Evolutionary conservation across 2,888 invertebrate genomes (phyloP).

Genomic region (Rugalucina vietnamica): DNA sequence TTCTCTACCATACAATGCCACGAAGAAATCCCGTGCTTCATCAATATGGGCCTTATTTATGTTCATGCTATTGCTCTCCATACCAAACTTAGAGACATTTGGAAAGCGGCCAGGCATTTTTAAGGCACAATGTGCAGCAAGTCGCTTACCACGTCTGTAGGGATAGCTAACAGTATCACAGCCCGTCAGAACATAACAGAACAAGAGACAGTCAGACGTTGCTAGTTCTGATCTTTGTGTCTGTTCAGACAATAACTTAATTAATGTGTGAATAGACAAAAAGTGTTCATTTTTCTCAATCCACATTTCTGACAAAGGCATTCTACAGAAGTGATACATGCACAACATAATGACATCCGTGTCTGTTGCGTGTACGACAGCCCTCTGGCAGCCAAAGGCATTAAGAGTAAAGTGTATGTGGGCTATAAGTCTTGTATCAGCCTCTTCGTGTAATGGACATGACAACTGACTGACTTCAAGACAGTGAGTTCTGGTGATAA

Average conservation of each 20-base stretch:
- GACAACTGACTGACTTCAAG: background rate
- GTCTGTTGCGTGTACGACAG: background rate
- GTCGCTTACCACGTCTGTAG: background rate
- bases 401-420: background rate
- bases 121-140: no score
- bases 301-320: background rate
- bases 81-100: no score
- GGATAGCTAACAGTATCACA: background rate
- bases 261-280: no score
- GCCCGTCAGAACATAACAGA: background rate
- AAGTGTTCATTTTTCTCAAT: background rate
- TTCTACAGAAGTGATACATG: background rate
- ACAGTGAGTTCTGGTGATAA: background rate
- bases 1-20: background rate
- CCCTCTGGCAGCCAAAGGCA: background rate
- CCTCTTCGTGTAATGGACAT: background rate
- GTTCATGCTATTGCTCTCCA: no score
- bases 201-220: no score
- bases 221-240: no score
- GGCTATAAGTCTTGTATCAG: background rate
- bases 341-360: background rate
- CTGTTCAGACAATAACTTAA: no score
- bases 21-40: background rate
- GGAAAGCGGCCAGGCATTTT: no score
- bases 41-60: background rate